Evolutionary conservation across 64 coral and sea anemone species (phyloP).

Genomic region (Montipora foliosa): DNA sequence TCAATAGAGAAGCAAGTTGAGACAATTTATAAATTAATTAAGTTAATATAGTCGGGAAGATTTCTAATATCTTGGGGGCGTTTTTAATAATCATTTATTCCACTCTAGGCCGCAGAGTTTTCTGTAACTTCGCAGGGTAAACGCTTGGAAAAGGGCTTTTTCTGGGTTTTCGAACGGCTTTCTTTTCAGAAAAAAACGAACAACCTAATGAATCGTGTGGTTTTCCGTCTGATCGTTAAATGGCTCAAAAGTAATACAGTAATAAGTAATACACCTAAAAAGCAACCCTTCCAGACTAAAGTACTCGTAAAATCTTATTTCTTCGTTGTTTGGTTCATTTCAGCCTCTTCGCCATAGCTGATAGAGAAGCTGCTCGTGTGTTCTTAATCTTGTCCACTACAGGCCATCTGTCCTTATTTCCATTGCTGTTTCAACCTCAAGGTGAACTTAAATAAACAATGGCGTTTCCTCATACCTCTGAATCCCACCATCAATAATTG

Average conservation of each 20-base stretch:
- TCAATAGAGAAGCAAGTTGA: no score
- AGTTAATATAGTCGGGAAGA: background rate
- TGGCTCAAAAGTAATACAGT: no score
- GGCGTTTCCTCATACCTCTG: background rate
- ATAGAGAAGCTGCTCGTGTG: slow-evolving; percentile 72
- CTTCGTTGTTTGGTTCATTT: slow-evolving; percentile 32
- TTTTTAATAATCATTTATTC: background rate
- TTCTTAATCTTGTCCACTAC: slow-evolving; percentile 88
- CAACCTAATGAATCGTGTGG: no score
- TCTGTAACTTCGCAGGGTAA: no score
- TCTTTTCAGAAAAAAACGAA: no score
- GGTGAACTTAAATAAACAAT: slow-evolving; percentile 47
- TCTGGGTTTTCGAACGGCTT: no score
- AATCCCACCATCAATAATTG: background rate
- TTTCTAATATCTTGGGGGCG: background rate
- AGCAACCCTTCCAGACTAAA: no score
- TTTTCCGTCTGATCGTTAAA: no score
- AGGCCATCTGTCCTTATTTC: slow-evolving; percentile 96
- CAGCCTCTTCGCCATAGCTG: slow-evolving; percentile 81
- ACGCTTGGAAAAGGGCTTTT: no score
- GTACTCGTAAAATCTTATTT: background rate
- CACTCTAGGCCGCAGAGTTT: background rate
- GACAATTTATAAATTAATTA: no score
- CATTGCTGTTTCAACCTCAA: slow-evolving; percentile 86
- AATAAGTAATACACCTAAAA: no score